Evolutionary conservation across 2,113 vertebrate species (phyloP).

Genomic region (Gallinago media): DNA sequence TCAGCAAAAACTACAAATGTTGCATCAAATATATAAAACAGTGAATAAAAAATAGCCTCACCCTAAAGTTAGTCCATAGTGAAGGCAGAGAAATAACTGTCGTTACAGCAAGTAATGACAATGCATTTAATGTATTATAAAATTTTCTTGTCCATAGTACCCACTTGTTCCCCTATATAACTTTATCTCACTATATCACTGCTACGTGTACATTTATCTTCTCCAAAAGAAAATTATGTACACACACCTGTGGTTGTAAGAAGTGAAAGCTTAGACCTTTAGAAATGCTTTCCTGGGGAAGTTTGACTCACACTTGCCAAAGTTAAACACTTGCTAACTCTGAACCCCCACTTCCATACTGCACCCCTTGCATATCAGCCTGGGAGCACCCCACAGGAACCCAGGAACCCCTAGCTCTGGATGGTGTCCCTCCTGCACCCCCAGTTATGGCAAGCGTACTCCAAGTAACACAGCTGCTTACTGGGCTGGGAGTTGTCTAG

Average conservation of each 20-base stretch:
- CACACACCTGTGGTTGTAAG: background rate
- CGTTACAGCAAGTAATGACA: background rate
- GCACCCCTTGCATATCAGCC: background rate
- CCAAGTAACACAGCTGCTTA: background rate
- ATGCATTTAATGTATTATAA: background rate
- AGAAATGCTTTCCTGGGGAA: background rate
- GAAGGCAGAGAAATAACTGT: background rate
- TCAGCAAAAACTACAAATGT: background rate
- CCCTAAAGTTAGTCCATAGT: background rate
- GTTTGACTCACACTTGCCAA: background rate
- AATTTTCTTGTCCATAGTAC: background rate
- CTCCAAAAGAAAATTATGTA: background rate
- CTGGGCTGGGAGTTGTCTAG: background rate
- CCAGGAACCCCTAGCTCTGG: background rate
- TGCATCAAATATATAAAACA: background rate
- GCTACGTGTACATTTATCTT: background rate
- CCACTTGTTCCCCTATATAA: background rate
- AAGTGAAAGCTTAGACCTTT: background rate
- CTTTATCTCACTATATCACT: background rate
- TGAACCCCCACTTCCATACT: background rate
- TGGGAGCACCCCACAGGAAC: background rate
- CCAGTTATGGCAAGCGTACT: background rate
- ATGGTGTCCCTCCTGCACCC: background rate
- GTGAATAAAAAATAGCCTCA: background rate
- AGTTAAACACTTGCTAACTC: background rate